A percentile compares a stretch with the other conserved stretches of the same genome.
These are phyloP conservation scores for Anguilla rostrata DNA, from an alignment of 2,113 vertebrate species.

Conservation along the genomic window DNA sequence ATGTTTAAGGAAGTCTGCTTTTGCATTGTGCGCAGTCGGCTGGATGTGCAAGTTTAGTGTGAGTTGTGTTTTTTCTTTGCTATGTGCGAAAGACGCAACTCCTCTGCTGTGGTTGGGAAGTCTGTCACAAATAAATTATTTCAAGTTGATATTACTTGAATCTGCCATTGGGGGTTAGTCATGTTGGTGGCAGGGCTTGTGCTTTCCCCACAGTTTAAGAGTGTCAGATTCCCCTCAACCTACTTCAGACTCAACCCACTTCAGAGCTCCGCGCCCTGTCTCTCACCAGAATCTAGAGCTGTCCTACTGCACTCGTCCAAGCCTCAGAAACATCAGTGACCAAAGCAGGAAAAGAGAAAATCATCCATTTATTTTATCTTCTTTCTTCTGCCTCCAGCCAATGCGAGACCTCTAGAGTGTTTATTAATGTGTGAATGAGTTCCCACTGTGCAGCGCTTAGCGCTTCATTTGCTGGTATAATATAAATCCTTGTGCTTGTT, in stretches of 20 bases:
- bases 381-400: constrained; percentile 24
- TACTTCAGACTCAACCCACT: constrained; percentile 13
- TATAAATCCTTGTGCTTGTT: constrained; percentile 20
- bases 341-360: constrained; percentile 38
- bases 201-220: background rate
- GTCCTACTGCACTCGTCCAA: background rate
- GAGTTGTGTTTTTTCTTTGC: background rate
- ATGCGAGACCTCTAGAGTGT: constrained; percentile 15
- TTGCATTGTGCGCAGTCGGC: no score
- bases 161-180: background rate
- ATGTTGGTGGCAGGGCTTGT: background rate
- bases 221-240: background rate
- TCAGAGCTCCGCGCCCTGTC: background rate
- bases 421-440: constrained; percentile 29
- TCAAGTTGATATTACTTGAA: background rate
- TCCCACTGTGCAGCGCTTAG: constrained; percentile 36
- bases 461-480: constrained; percentile 41
- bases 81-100: background rate
- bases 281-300: background rate
- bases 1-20: no score
- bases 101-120: background rate
- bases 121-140: constrained; percentile 1
- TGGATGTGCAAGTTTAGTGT: background rate
- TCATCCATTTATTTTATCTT: constrained; percentile 36
- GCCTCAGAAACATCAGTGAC: constrained; percentile 30